Conservation (phyloP, 2,888 invertebrate genomes). For the Conistra vaccinii region DNA sequence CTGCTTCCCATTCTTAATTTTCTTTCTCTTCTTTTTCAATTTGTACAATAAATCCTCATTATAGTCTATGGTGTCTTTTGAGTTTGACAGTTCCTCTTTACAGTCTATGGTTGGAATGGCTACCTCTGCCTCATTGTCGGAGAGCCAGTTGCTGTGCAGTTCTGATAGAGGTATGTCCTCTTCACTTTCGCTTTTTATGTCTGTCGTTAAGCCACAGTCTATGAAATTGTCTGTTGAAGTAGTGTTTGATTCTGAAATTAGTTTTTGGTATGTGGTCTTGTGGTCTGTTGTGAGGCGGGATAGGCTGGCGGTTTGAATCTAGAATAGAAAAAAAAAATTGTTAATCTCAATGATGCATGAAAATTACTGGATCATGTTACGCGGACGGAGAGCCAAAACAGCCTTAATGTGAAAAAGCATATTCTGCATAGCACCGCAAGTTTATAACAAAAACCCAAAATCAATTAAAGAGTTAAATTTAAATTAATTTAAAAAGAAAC, state of each 20-base stretch:
- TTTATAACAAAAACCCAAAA: no score
- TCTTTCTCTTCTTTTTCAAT: constrained; percentile 54
- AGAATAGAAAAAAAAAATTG: constrained; percentile 37
- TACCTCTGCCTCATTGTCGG: constrained; percentile 24
- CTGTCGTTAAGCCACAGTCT: constrained; percentile 70
- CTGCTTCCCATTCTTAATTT: constrained; percentile 17
- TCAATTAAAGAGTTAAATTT: no score
- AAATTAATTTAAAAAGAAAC: no score
- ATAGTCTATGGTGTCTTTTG: constrained; percentile 20
- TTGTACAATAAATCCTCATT: constrained; percentile 34
- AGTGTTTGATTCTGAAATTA: constrained; percentile 27
- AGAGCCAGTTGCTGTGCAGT: constrained; percentile 61
- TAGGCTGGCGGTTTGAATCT: constrained; percentile 67
- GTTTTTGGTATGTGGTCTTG: constrained; percentile 33
- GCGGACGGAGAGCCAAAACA: no score
- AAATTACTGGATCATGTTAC: no score
- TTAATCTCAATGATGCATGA: background rate
- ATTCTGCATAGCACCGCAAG: no score
- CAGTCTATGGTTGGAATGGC: constrained; percentile 24
- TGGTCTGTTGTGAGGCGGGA: constrained; percentile 68
- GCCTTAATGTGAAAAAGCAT: no score
- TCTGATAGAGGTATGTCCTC: constrained; percentile 78
- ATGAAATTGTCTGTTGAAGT: constrained; percentile 72
- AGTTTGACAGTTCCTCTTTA: constrained; percentile 47
- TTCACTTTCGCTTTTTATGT: constrained; percentile 71